Evolutionary conservation across 1,140 invertebrate genomes (phyloP).

Genomic region (Thalassaphorura encarpata): DNA sequence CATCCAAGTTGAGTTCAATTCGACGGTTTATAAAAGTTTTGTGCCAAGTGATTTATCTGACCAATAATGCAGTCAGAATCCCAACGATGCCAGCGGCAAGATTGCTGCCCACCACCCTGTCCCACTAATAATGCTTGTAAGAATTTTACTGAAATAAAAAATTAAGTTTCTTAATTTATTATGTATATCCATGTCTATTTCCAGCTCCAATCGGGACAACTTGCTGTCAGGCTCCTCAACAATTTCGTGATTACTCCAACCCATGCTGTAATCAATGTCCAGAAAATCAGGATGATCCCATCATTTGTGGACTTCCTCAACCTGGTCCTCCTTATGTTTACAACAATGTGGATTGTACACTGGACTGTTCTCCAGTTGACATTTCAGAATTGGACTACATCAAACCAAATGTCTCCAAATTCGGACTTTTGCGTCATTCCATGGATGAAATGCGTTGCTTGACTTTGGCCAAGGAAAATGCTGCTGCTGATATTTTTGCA

Average conservation of each 20-base stretch:
- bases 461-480: conserved; percentile 31
- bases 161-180: background rate
- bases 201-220: conserved; percentile 3
- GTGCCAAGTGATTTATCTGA: too few relatives aligned
- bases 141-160: background rate
- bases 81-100: background rate
- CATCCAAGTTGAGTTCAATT: too few relatives aligned
- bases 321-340: conserved; percentile 26
- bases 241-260: conserved; percentile 31
- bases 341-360: conserved; percentile 31
- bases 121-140: background rate
- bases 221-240: conserved; percentile 25
- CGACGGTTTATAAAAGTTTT: too few relatives aligned
- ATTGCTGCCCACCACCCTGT: background rate
- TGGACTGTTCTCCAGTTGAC: conserved; percentile 30
- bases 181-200: background rate
- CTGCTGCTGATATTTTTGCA: conserved; percentile 28
- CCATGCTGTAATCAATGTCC: conserved; percentile 25
- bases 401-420: conserved; percentile 31
- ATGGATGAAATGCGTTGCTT: conserved; percentile 33
- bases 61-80: conserved; percentile 7
- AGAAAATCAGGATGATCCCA: conserved; percentile 7
- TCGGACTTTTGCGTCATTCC: conserved; percentile 28
- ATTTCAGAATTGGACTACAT: conserved; percentile 29
- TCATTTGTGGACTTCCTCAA: conserved; percentile 24